Conservation (phyloP, 2,113 vertebrate species). For the Leuciscus idus region DNA sequence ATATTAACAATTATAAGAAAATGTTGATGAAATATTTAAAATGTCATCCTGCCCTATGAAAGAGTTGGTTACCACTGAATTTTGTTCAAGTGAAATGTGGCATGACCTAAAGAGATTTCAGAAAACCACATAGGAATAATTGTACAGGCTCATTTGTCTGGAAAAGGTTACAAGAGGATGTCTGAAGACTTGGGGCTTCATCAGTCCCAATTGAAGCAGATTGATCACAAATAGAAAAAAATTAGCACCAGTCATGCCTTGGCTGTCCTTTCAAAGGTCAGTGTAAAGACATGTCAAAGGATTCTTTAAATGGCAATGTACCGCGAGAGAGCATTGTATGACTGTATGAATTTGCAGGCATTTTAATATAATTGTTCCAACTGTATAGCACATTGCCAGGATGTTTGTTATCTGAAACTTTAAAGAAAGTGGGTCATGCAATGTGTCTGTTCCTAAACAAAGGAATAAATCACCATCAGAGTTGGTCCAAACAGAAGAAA, state of each 20-base stretch:
- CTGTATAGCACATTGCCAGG: neutral
- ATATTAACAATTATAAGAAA: neutral
- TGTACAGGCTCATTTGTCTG: conserved; percentile 1
- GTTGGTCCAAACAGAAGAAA: neutral
- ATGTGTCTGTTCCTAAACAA: neutral
- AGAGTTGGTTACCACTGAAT: neutral
- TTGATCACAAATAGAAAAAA: neutral
- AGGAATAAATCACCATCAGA: neutral
- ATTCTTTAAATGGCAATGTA: neutral
- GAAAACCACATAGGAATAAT: neutral
- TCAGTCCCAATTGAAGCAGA: conserved; percentile 1
- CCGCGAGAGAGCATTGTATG: neutral
- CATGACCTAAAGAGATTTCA: neutral
- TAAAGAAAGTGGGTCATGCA: neutral
- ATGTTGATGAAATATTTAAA: neutral
- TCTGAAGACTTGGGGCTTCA: conserved; percentile 7
- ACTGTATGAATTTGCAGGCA: neutral
- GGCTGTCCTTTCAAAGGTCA: conserved; percentile 15
- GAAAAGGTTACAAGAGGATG: conserved; percentile 3
- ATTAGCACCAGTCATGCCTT: neutral
- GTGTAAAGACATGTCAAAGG: conserved; percentile 17
- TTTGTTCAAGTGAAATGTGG: neutral
- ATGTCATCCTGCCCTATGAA: neutral
- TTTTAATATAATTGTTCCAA: neutral
- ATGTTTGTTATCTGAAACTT: conserved; percentile 9